Base-by-base conservation (phyloP, 2,113 vertebrate species). In the Hemichromis elongatus region DNA sequence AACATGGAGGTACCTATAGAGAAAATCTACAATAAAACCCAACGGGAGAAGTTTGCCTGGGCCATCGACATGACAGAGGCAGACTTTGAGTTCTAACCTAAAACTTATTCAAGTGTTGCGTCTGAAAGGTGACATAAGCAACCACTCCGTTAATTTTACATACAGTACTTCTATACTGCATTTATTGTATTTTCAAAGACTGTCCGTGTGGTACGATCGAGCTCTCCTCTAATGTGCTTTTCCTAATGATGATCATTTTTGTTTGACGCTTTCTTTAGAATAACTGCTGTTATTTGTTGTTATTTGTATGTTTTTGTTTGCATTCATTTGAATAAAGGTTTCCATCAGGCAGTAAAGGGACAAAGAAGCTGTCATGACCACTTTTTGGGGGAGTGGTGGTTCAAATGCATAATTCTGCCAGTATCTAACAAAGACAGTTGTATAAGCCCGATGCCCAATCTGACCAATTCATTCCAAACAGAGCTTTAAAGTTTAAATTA, bases 21-120 rank as follows among this genome's bases (percentile, higher is more conserved):
- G 35, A 96, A 96, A 86, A 96, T 95, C 91, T 96, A 97, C 89
- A 96, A 97, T 88, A 96, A 95, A 90, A 95, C 85, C 35, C 96
- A 95, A 53, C 4, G 91, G 88, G 97, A 96, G 80, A 97, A 97
- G 90, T 95, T 96, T 54, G 1, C 96, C 55, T 97, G 97, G 95
- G 96, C 94, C 82, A 90, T 97, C 50, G 95, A 96, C 81, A 93
- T 92, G 95, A 96, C 95, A 0, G 95, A 96, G 42, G 86, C 19
- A 2, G 95, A 96, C 94, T 97, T 97, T 92, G 77, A 86, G 86
- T 98, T 97, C 93, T 96, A 68, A 96, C 80, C 40, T 55, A 18
- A 4, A 26, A 54, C 73, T 26, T 77, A 6, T 55, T 8, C 5
- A 55, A 42, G 68, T 50, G 9, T 37, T 10, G 21, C 7, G 4